Base-by-base conservation (phyloP, 2,113 vertebrate species). In the Speoplatyrhinus poulsoni region DNA sequence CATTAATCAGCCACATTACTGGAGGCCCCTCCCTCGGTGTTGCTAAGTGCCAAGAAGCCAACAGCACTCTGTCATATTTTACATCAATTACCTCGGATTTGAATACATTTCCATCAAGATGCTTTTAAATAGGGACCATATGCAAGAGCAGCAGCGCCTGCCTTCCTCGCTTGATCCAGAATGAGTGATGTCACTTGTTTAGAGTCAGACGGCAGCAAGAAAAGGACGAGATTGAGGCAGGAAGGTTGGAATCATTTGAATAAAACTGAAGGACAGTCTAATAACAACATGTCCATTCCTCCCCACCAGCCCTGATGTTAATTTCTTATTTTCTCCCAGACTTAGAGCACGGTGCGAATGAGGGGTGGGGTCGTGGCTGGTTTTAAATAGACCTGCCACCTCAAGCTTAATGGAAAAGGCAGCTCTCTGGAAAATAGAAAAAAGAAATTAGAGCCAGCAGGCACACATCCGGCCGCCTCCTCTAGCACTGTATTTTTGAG, bases 331-430 rank as follows among this genome's bases (percentile, higher is more conserved):
- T 41, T 90, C 95, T 95, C 92, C 90, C 92, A 85, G 93, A 93
- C 94, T 96, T 80, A 94, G 94, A 93, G 89, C 60, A 67, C 93
- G 82, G 93, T 93, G 95, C 94, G 96, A 94, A 96, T 87, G 93
- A 95, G 95, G 95, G 96, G 95, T 95, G 96, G 95, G 95, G 95
- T 94, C 92, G 92, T 88, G 93, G 93, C 93, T 94, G 94, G 80
- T 97, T 96, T 97, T 96, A 98, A 98, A 98, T 98, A 95, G 98
- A 96, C 95, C 96, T 98, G 96, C 96, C 96, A 98, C 95, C 95
- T 95, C 94, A 92, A 93, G 80, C 88, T 94, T 99, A 98, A 99
- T 98, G 95, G 97, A 98, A 99, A 99, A 93, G 95, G 94, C 95
- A 96, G 94, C 93, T 96, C 95, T 95, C 91, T 98, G 95, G 96